Percentiles rank a stretch among this genome's conserved stretches.
phyloP scores from a whole-genome alignment of 2,888 invertebrate species.

The Alsophila aescularia region DNA sequence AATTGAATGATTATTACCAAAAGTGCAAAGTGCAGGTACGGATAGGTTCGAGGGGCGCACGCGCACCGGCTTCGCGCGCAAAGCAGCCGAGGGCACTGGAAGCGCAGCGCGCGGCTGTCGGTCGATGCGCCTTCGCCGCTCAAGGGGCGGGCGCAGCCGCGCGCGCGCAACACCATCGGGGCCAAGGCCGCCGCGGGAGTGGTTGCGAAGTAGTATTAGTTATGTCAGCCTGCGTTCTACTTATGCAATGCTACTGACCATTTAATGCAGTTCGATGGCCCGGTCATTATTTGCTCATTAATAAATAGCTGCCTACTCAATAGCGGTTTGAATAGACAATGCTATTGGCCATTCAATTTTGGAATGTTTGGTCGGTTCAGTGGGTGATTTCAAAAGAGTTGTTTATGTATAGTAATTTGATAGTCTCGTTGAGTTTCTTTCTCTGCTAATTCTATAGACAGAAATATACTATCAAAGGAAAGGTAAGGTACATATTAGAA shows the following conservation, averaged over 20 bases:
- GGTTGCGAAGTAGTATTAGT: constrained; percentile 75
- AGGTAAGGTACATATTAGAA: no score
- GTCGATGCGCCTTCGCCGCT: constrained; percentile 4
- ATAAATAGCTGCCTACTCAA: constrained; percentile 21
- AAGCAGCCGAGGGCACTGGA: constrained; percentile 48
- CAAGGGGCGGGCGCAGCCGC: constrained; percentile 8
- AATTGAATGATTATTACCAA: constrained; percentile 42
- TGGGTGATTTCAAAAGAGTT: not conserved
- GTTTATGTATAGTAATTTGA: no score
- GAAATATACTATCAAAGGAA: no score
- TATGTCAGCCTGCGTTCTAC: constrained; percentile 82
- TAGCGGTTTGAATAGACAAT: constrained; percentile 4
- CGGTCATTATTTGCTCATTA: constrained; percentile 43
- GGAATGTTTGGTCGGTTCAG: not conserved
- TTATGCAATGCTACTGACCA: constrained; percentile 75
- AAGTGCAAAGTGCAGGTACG: constrained; percentile 31
- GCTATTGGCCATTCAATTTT: not conserved
- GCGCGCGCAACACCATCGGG: constrained; percentile 56
- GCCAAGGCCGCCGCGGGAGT: constrained; percentile 70
- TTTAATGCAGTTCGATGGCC: constrained; percentile 77
- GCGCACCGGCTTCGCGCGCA: constrained; percentile 50
- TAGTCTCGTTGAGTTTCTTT: no score
- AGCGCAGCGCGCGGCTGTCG: constrained; percentile 36
- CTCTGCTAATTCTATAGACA: no score
- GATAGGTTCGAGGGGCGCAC: constrained; percentile 41